These are phyloP conservation scores for Dufourea novaeangliae DNA, from an alignment of 1,140 invertebrate species.

Conservation along the genomic window DNA sequence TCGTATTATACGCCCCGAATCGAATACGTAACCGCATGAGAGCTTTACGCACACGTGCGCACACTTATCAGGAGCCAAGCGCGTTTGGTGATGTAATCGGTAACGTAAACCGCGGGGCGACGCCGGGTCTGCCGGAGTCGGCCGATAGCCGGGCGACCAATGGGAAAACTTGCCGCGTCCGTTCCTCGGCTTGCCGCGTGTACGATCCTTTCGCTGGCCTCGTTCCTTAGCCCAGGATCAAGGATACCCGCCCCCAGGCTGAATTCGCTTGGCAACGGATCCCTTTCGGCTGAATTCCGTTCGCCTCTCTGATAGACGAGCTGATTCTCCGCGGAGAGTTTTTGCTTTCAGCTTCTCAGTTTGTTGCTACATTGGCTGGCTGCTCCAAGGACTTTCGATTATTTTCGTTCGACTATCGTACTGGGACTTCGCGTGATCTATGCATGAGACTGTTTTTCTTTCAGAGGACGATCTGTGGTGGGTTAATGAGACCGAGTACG, in stretches of 20 bases:
- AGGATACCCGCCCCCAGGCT: constrained; percentile 37
- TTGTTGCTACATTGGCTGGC: no score
- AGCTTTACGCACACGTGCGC: constrained; percentile 5
- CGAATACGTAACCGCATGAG: constrained; percentile 12
- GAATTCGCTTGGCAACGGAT: constrained; percentile 11
- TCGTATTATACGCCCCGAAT: neutral
- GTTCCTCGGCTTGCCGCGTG: constrained; percentile 4
- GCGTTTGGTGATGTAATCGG: constrained; percentile 55
- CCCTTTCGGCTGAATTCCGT: neutral
- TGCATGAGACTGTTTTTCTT: no score
- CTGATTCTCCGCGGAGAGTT: no score
- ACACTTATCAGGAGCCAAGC: constrained; percentile 40
- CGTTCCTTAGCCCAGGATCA: constrained; percentile 57
- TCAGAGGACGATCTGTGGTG: no score
- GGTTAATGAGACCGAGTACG: no score
- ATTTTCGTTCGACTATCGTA: no score
- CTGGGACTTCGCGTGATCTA: no score
- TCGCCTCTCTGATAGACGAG: no score
- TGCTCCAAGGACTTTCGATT: no score
- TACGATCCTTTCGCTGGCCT: constrained; percentile 52
- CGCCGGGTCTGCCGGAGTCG: constrained; percentile 62
- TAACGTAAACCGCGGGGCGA: constrained; percentile 58
- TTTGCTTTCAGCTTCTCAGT: no score
- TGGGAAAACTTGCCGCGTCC: constrained; percentile 46
- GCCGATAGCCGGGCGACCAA: constrained; percentile 63